A percentile compares a stretch with the other conserved stretches of the same genome.
Evolutionary conservation across 2,888 invertebrate genomes (phyloP).

Genomic region (Melieria omissa): DNA sequence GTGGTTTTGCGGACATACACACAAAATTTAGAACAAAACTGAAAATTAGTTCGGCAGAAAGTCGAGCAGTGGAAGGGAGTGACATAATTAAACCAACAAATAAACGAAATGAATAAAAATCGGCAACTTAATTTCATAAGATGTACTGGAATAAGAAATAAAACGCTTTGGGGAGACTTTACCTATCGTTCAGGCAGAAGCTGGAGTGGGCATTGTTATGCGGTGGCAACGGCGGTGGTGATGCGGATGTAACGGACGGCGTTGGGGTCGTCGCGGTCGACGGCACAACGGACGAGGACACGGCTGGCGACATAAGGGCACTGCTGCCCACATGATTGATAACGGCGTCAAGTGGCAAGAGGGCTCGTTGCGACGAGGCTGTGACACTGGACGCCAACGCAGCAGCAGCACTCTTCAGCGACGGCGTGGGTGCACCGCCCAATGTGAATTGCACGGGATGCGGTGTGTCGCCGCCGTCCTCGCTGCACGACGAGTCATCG

Average conservation of each 20-base stretch:
- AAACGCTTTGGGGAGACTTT: slow-evolving; percentile 34
- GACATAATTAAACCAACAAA: not conserved
- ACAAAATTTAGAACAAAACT: slow-evolving; percentile 12
- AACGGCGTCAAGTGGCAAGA: slow-evolving; percentile 37
- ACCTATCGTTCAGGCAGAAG: slow-evolving; percentile 54
- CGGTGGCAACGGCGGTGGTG: slow-evolving; percentile 38
- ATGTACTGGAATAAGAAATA: slow-evolving; percentile 14
- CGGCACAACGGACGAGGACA: slow-evolving; percentile 35
- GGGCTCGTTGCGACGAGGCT: slow-evolving; percentile 29
- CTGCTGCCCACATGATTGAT: slow-evolving; percentile 44
- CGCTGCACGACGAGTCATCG: slow-evolving; percentile 63
- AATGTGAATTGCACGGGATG: slow-evolving; percentile 59
- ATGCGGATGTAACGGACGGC: slow-evolving; percentile 17
- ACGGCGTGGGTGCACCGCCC: slow-evolving; percentile 49
- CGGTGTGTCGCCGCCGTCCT: slow-evolving; percentile 57
- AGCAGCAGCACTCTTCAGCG: slow-evolving; percentile 24
- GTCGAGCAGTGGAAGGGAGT: not conserved
- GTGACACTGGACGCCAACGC: slow-evolving; percentile 34
- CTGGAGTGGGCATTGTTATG: slow-evolving; percentile 39
- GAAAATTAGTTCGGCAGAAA: not conserved
- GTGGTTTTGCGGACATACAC: slow-evolving; percentile 1
- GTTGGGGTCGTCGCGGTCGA: slow-evolving; percentile 30
- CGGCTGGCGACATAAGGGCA: slow-evolving; percentile 16
- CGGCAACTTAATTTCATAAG: slow-evolving; percentile 21
- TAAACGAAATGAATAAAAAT: not conserved